These are phyloP conservation scores for Ficedula albicollis DNA, from an alignment of 2,797 vertebrate genomes.

Conservation along the genomic window DNA sequence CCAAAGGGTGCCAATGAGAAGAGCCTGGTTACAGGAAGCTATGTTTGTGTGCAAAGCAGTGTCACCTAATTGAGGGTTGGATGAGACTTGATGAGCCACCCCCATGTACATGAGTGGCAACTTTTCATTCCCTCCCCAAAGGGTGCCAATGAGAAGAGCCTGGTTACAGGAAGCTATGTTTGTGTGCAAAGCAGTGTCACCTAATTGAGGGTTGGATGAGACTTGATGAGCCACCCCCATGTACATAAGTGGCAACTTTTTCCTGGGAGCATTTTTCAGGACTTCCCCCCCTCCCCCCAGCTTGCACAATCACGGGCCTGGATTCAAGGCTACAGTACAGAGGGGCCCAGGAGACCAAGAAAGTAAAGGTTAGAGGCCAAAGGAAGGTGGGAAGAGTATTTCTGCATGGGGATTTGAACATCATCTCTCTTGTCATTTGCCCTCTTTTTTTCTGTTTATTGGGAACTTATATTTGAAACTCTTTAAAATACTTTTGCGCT, in stretches of 20 bases:
- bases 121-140: not conserved
- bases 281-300: not conserved
- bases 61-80: slow-evolving; percentile 4
- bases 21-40: not conserved
- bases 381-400: not conserved
- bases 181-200: not conserved
- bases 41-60: not conserved
- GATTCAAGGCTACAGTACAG: not conserved
- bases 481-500: not conserved
- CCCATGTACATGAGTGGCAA: not conserved
- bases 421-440: not conserved
- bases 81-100: not conserved
- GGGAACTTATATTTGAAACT: not conserved
- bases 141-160: not conserved
- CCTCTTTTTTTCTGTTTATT: not conserved
- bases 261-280: not conserved
- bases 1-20: not conserved
- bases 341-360: not conserved
- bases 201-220: slow-evolving; percentile 9
- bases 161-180: not conserved
- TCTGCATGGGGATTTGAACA: not conserved
- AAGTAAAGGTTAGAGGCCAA: not conserved
- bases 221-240: not conserved
- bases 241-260: not conserved
- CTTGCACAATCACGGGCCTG: not conserved